These are phyloP conservation scores for Candidula unifasciata DNA, from an alignment of 2,888 invertebrate species.

Conservation along the genomic window DNA sequence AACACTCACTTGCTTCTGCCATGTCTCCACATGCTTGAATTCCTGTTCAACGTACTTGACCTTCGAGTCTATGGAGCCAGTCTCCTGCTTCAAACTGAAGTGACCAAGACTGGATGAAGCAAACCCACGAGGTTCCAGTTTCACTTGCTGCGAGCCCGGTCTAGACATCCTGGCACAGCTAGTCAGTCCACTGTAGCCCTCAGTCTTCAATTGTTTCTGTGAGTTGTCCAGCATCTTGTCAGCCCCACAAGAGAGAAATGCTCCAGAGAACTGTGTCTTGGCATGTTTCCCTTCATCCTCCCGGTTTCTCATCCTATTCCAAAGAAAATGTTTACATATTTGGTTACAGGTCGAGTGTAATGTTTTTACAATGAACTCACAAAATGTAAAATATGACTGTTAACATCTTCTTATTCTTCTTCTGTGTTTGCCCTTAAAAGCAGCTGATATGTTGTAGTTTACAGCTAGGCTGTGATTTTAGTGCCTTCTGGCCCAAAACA, in stretches of 20 bases:
- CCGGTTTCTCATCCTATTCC: constrained; percentile 61
- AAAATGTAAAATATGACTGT: background rate
- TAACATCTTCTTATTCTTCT: no score
- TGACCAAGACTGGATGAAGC: background rate
- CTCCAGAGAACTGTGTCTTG: constrained; percentile 59
- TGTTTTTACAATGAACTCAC: background rate
- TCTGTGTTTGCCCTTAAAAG: no score
- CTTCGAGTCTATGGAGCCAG: no score
- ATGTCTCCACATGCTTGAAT: background rate
- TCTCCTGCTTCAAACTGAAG: constrained; percentile 1
- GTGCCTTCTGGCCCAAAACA: no score
- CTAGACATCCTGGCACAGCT: background rate
- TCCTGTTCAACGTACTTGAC: background rate
- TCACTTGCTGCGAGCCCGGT: background rate
- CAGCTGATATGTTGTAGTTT: no score
- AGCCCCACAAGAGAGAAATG: constrained; percentile 46
- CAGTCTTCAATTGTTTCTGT: constrained; percentile 16
- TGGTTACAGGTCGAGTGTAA: background rate
- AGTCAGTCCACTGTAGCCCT: background rate
- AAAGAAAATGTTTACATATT: constrained; percentile 8
- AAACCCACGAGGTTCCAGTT: background rate
- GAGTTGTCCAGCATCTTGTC: constrained; percentile 41
- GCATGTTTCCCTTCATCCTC: constrained; percentile 61
- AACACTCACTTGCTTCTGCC: no score
- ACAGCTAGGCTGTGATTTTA: no score